A percentile compares a stretch with the other conserved stretches of the same genome.
Evolutionary conservation across 2,888 invertebrate genomes (phyloP).

Genomic region (Pterobdella sp.): DNA sequence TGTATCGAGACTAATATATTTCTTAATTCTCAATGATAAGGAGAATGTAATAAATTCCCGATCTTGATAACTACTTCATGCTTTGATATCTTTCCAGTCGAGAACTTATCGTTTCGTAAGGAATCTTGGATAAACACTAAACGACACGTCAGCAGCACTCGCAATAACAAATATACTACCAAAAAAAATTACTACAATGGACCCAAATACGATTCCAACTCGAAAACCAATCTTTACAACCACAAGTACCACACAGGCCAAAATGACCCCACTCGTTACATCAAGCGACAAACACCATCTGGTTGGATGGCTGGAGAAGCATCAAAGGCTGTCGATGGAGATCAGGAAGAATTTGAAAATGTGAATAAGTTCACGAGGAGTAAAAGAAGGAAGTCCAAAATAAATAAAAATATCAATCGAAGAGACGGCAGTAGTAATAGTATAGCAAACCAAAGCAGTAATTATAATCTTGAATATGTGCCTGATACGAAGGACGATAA

Average conservation of each 20-base stretch:
- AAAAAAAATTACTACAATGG: conserved; percentile 39
- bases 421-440: not conserved
- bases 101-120: conserved; percentile 54
- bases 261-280: not conserved
- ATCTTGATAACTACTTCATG: not conserved
- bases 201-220: conserved; percentile 38
- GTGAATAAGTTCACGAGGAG: not conserved
- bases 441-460: not conserved
- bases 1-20: no score
- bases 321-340: conserved; percentile 54
- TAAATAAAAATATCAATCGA: not conserved
- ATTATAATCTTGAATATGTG: conserved; percentile 35
- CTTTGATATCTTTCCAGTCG: conserved; percentile 48
- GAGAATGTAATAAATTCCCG: not conserved
- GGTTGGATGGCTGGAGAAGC: conserved; percentile 47
- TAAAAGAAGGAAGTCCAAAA: not conserved
- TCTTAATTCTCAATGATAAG: not conserved
- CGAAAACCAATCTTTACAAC: not conserved
- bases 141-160: conserved; percentile 42
- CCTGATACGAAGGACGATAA: conserved; percentile 31
- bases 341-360: conserved; percentile 47
- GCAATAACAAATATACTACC: not conserved
- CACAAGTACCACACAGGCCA: not conserved
- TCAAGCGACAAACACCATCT: conserved; percentile 51
- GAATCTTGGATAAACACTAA: conserved; percentile 54